Evolutionary conservation across 2,888 invertebrate species (phyloP), one percentile per base, ranked within the genome.

Genomic region (Rosalia funebris): DNA sequence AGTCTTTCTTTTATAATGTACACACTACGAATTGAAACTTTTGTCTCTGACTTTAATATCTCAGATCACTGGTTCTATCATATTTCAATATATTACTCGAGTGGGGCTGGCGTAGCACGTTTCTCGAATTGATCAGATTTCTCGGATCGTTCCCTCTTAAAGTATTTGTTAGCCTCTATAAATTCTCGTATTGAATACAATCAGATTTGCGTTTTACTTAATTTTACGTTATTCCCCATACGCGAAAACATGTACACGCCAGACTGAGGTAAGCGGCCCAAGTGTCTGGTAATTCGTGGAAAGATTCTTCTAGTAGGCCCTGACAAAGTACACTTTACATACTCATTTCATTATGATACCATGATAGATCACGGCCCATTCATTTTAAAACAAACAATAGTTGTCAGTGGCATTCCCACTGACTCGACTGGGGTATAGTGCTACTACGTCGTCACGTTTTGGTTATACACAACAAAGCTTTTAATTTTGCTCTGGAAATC

Each of bases 351-450:
- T 42, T 39, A 14, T 31, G 11, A 15, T 9, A 7, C 36, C 11
- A 17, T 50, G 50, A 50, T 36, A 41, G 39, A 50, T 50, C 50
- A 36, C 39, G 17, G 10, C 5, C 50, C 41, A 19, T 55, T 55
- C 36, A 12, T 45, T 55, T 37, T 37, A 45, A 45, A 55, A 46
- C 45, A 39, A 55, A 39, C 55, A 19, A 55, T 55, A 19, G 16
- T 47, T 47, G 41, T 16, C 31, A 56, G 12, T 15, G 47, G 37
- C 17, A 15, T 36, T n/a, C 36, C 16, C 56, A 47, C 20, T n/a
- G 17, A 41, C 10, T 41, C 17, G 15, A n/a, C 41, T 17, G 16
- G 9, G 1, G 19, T n/a, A 17, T 41, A 41, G 41, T 39, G 41
- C 17, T n/a, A 41, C 41, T 17, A 41, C n/a, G n/a, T n/a, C n/a